Conservation (phyloP, 1,140 invertebrate genomes). For the Achroia grisella region DNA sequence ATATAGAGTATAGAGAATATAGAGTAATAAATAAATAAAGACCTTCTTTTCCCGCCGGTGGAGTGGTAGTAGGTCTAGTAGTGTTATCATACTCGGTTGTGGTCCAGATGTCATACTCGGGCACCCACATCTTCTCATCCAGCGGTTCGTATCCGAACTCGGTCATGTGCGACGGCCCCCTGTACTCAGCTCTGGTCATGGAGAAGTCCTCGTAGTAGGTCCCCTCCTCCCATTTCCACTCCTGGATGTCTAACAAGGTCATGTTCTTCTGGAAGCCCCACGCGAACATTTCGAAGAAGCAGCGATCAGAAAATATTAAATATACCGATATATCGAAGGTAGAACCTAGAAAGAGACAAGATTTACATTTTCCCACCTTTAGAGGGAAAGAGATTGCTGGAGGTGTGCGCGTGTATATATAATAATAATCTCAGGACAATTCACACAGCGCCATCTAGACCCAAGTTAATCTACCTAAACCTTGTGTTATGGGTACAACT, state of each 20-base stretch:
- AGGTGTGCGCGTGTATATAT: too few relatives aligned
- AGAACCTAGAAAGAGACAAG: conserved; percentile 23
- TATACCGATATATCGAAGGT: conserved; percentile 34
- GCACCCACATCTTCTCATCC: conserved; percentile 29
- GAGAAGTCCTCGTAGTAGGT: conserved; percentile 42
- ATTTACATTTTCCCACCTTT: too few relatives aligned
- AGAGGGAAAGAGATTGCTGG: too few relatives aligned
- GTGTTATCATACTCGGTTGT: conserved; percentile 19
- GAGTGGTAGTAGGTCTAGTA: background rate
- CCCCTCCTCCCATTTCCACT: conserved; percentile 46
- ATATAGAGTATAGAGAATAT: background rate
- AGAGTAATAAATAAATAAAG: too few relatives aligned
- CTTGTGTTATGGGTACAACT: too few relatives aligned
- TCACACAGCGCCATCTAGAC: too few relatives aligned
- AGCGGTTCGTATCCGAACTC: conserved; percentile 37
- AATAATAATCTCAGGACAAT: too few relatives aligned
- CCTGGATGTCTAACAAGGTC: conserved; percentile 31
- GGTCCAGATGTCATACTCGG: conserved; percentile 36
- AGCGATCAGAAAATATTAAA: conserved; percentile 37
- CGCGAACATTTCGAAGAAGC: conserved; percentile 34
- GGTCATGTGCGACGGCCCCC: conserved; percentile 23
- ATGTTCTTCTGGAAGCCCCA: conserved; percentile 36
- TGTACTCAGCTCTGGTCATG: conserved; percentile 25
- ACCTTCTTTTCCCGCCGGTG: background rate
- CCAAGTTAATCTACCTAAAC: too few relatives aligned